Conservation (phyloP, 2,113 vertebrate species). For the Chauna torquata region DNA sequence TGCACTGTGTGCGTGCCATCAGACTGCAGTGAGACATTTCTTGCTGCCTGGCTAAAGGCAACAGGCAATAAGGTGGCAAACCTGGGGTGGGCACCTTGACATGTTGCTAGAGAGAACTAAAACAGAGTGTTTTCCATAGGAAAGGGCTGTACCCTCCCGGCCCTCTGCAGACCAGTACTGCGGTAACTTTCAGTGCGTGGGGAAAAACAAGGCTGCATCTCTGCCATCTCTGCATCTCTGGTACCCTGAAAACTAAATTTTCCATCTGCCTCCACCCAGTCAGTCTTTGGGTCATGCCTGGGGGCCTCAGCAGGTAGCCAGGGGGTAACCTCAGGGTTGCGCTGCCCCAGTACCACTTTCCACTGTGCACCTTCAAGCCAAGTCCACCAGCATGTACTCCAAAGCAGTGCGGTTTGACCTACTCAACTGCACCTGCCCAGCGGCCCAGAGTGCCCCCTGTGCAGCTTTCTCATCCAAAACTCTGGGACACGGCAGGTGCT, state of each 20-base stretch:
- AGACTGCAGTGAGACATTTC: not conserved
- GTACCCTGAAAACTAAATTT: not conserved
- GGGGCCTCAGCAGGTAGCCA: not conserved
- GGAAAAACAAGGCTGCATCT: not conserved
- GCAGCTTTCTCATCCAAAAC: not conserved
- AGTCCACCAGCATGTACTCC: not conserved
- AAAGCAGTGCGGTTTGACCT: not conserved
- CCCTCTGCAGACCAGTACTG: not conserved
- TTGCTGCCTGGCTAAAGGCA: not conserved
- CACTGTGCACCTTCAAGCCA: not conserved
- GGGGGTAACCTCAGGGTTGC: not conserved
- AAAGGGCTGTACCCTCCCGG: not conserved
- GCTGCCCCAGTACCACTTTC: not conserved
- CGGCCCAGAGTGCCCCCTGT: not conserved
- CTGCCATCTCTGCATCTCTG: not conserved
- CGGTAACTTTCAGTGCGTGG: not conserved
- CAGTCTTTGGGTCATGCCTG: not conserved
- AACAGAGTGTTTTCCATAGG: not conserved
- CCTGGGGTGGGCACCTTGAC: not conserved
- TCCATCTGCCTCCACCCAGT: not conserved
- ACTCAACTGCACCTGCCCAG: not conserved
- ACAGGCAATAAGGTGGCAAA: not conserved
- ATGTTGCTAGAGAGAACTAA: not conserved
- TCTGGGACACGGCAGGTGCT: not conserved
- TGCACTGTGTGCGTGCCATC: not conserved